Percentiles rank a stretch among this genome's conserved stretches.
Evolutionary conservation across 1,140 invertebrate genomes (phyloP).

Genomic region (Gryllus bimaculatus): DNA sequence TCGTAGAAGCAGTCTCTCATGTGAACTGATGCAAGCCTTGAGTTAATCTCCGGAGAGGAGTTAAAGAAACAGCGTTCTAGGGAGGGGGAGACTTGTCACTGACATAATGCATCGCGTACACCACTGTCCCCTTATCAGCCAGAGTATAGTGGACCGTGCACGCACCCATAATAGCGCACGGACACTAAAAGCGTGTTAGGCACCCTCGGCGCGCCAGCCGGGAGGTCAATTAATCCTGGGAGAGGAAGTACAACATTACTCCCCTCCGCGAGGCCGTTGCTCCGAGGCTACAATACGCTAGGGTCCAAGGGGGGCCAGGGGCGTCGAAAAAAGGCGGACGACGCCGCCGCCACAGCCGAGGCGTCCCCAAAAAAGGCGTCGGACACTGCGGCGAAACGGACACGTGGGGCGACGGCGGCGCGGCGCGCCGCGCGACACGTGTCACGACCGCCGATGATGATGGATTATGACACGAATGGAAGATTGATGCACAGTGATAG

Average conservation of each 20-base stretch:
- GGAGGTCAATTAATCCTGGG: background rate
- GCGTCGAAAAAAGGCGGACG: background rate
- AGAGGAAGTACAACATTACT: background rate
- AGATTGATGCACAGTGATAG: background rate
- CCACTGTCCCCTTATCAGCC: background rate
- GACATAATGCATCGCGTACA: background rate
- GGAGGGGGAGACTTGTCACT: too few species aligned
- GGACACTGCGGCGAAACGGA: background rate
- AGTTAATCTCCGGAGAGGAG: too few species aligned
- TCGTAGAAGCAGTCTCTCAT: too few species aligned
- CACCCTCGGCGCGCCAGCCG: background rate
- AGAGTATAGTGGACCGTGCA: background rate
- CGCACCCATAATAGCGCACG: background rate
- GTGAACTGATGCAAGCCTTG: too few species aligned
- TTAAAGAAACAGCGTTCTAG: too few species aligned
- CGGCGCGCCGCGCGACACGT: background rate
- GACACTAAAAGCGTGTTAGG: conserved; percentile 1
- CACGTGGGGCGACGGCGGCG: background rate
- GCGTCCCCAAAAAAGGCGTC: background rate
- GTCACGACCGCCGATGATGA: background rate
- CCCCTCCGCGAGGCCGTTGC: background rate
- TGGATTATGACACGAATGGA: conserved; percentile 4
- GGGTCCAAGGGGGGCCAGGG: background rate
- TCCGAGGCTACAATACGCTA: background rate
- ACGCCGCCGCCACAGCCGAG: background rate